Base-by-base conservation (phyloP, 2,888 invertebrate species). In the Caenorhabditis macrosperma region DNA sequence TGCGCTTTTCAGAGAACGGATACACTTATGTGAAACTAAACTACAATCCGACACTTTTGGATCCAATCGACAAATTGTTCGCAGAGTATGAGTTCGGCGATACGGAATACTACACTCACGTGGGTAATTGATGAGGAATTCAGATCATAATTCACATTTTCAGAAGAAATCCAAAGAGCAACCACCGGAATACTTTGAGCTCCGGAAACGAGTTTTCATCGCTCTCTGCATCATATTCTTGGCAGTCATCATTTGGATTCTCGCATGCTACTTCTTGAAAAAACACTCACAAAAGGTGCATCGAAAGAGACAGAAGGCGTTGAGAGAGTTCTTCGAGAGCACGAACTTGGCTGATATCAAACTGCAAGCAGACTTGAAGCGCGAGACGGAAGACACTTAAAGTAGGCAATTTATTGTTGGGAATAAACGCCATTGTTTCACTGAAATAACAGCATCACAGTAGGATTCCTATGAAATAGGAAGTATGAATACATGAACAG, bases 81-180 rank as follows among this genome's bases (percentile, higher is more conserved):
- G 17, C n/a, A 1, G 44, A 54, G 1, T 72, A 72, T 35, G 33
- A 61, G 3, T 54, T 63, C 9, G 71, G 71, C 12, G 17, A 72
- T n/a, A 35, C 22, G 26, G 61, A 63, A 10, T 72, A 72, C 20
- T 72, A 72, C 33, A 48, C 46, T 4, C 48, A 55, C 30, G 71
- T 72, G 20, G 52, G 71, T 46, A 0, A 17, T 12, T 10, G 2
- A 20, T 15, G n/a, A 6, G 24, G 17, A n/a, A n/a, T 7, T 6
- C 17, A 30, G 9, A 41, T 17, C 10, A 24, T 24, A 15, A 33
- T 9, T 22, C 2, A 24, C n/a, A 10, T 35, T 52, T 68, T 38
- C 46, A 72, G 71, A 72, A 63, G 35, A 61, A 55, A 24, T 72
- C 71, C 0, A 41, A 55, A 44, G 71, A 72, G 44, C 71, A 72